Percentiles rank a stretch among this genome's conserved stretches.
phyloP scores from a whole-genome alignment of 2,888 invertebrate species.

The Leptinotarsa peninsularis region DNA sequence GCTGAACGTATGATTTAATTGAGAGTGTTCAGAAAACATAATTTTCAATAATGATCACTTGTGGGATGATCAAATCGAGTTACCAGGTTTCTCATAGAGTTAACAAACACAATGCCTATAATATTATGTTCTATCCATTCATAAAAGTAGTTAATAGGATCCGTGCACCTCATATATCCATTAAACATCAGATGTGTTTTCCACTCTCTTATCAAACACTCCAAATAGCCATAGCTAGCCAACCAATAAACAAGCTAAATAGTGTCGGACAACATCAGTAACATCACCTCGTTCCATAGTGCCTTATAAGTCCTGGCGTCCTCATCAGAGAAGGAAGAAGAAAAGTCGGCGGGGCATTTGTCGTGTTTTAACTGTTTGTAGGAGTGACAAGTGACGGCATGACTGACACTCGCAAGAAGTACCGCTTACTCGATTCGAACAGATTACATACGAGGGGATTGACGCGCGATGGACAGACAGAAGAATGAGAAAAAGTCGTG shows the following conservation, averaged over 20 bases:
- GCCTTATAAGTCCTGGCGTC: constrained; percentile 45
- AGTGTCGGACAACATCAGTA: constrained; percentile 35
- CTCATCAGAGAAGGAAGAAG: constrained; percentile 42
- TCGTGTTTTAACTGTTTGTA: constrained; percentile 44
- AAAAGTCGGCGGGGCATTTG: constrained; percentile 47
- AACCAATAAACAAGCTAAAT: constrained; percentile 34
- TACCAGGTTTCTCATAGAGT: too few species aligned
- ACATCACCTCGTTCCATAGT: constrained; percentile 35
- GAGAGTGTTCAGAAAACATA: too few species aligned
- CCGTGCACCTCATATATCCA: too few species aligned
- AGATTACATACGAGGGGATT: constrained; percentile 56
- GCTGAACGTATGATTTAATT: too few species aligned
- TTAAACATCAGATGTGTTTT: not conserved
- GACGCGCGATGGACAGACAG: constrained; percentile 52
- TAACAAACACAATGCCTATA: too few species aligned
- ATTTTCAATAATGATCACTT: too few species aligned
- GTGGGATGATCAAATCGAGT: too few species aligned
- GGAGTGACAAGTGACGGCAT: constrained; percentile 54
- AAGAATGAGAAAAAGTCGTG: constrained; percentile 37
- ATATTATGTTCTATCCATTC: too few species aligned
- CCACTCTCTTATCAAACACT: constrained; percentile 16
- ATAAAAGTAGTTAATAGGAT: too few species aligned
- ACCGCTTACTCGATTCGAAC: constrained; percentile 51
- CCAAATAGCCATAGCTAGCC: constrained; percentile 21
- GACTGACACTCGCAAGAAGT: constrained; percentile 52